Evolutionary conservation across 2,113 vertebrate species (phyloP).

Genomic region (Psammodynastes pulverulentus): DNA sequence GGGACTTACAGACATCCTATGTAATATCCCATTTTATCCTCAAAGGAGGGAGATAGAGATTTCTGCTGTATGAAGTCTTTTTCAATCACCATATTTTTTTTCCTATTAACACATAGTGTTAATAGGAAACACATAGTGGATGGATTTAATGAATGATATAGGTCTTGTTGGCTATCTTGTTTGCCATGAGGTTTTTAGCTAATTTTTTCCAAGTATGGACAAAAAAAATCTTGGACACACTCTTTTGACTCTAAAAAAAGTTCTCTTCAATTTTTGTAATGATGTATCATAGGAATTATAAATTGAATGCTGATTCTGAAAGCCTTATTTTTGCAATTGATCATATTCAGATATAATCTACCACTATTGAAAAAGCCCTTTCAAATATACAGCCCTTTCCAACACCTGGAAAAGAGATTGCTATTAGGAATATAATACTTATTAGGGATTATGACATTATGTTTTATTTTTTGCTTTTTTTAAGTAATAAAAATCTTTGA

Average conservation of each 20-base stretch:
- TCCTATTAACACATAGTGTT: too few species aligned
- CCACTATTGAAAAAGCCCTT: neutral
- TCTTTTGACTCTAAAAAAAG: neutral
- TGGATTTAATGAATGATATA: neutral
- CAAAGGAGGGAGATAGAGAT: neutral
- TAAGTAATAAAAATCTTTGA: neutral
- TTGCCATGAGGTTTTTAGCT: neutral
- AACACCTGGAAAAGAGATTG: neutral
- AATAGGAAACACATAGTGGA: too few species aligned
- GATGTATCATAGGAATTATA: neutral
- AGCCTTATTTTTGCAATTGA: neutral
- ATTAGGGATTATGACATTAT: neutral
- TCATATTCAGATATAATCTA: neutral
- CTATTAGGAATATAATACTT: neutral
- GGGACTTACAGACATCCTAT: neutral
- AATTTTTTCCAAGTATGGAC: neutral
- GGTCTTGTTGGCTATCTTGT: neutral
- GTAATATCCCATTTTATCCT: neutral
- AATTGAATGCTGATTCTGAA: neutral
- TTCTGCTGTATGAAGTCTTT: neutral
- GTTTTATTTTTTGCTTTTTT: neutral
- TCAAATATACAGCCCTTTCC: neutral
- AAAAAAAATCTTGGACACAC: neutral
- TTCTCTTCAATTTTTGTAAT: neutral
- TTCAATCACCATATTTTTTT: neutral